phyloP scores from a whole-genome alignment of 2,113 vertebrate species.

The Mystacornis crossleyi region DNA sequence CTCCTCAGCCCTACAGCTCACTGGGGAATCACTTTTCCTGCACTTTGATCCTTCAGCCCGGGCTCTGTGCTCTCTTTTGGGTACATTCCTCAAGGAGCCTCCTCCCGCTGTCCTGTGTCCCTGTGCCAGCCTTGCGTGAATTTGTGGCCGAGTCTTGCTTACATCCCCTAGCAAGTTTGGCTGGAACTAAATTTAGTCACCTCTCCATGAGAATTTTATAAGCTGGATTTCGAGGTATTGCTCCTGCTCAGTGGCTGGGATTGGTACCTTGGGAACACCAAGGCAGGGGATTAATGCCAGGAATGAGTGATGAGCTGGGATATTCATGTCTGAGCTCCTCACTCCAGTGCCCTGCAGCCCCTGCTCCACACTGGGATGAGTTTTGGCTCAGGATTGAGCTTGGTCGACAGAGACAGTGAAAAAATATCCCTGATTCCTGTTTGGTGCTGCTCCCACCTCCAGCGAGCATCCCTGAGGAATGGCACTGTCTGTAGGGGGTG shows the following conservation, averaged over 20 bases:
- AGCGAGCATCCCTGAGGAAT: not conserved
- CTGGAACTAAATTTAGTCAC: not conserved
- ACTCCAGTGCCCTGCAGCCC: not conserved
- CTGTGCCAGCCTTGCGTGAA: rapidly evolving
- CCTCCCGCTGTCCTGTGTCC: not conserved
- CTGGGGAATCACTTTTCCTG: not conserved
- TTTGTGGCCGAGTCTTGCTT: not conserved
- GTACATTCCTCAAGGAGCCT: not conserved
- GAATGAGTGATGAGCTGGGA: not conserved
- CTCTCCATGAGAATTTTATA: not conserved
- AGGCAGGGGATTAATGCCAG: not conserved
- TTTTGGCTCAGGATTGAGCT: not conserved
- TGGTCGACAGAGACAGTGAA: rapidly evolving
- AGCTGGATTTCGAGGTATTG: not conserved
- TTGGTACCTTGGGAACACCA: not conserved
- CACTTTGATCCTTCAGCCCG: not conserved
- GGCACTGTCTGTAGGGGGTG: not conserved
- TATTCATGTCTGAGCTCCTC: not conserved
- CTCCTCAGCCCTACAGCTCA: not conserved
- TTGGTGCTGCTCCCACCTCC: not conserved
- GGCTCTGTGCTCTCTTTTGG: not conserved
- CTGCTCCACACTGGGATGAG: rapidly evolving
- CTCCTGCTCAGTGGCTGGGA: not conserved
- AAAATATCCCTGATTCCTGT: not conserved
- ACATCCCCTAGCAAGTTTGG: not conserved